phyloP scores from a whole-genome alignment of 2,797 vertebrate species.

The Simalia tracyae region DNA sequence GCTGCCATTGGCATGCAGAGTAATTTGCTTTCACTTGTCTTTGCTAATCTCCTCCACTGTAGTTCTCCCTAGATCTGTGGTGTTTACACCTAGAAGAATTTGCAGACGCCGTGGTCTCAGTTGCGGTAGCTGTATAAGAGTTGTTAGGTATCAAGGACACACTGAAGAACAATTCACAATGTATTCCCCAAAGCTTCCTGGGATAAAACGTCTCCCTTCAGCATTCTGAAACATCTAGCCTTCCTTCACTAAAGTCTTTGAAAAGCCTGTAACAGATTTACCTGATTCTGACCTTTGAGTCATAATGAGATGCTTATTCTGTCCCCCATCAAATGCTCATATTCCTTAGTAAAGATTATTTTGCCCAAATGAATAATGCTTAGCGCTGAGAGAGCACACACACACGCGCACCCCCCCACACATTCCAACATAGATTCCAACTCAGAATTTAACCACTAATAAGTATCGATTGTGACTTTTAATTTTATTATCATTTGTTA shows the following conservation, averaged over 20 bases:
- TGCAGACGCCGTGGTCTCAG: not conserved
- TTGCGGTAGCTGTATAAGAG: conserved; percentile 25
- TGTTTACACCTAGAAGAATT: not conserved
- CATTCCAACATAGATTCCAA: not conserved
- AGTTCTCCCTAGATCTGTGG: not conserved
- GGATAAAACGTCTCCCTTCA: not conserved
- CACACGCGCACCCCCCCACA: not conserved
- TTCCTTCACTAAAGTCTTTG: not conserved
- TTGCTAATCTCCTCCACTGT: not conserved
- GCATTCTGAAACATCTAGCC: not conserved
- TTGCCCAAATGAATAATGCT: not conserved
- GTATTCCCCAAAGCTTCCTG: not conserved
- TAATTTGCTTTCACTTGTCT: not conserved
- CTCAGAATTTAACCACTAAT: not conserved
- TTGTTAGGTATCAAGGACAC: conserved; percentile 34
- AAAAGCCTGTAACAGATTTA: not conserved
- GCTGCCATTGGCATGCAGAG: not conserved
- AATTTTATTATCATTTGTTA: conserved; percentile 14
- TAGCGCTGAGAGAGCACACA: not conserved
- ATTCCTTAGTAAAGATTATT: not conserved
- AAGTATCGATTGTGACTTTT: conserved; percentile 29
- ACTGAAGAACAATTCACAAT: conserved; percentile 5
- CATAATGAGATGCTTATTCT: not conserved
- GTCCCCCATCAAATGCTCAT: not conserved
- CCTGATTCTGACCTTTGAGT: not conserved